These are phyloP conservation scores for Tetanocera ferruginea DNA, from an alignment of 2,888 invertebrate species.

Conservation along the genomic window DNA sequence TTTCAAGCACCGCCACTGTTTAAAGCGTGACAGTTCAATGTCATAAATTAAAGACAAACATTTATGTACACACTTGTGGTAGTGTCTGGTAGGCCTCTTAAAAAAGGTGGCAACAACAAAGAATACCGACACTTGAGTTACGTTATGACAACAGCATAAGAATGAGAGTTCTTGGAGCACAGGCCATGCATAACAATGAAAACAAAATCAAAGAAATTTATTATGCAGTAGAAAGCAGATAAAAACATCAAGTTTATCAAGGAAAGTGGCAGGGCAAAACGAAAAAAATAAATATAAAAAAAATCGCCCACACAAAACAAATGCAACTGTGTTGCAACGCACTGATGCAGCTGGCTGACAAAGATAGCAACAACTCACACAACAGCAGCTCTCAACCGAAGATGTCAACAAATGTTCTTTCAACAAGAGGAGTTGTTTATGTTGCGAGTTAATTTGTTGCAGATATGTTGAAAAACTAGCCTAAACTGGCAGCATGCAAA, in stretches of 20 bases:
- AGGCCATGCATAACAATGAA: too few species aligned
- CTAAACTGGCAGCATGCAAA: neutral
- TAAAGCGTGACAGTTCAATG: neutral
- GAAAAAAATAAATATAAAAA: neutral
- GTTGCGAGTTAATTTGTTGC: constrained; percentile 20
- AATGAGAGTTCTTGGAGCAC: too few species aligned
- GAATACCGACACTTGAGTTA: neutral
- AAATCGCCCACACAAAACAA: neutral
- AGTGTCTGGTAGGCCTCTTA: too few species aligned
- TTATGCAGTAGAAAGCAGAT: too few species aligned
- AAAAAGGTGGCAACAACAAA: neutral
- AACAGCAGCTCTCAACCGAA: neutral
- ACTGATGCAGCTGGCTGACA: neutral
- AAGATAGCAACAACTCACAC: neutral
- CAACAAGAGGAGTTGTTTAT: constrained; percentile 14
- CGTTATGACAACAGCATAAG: neutral
- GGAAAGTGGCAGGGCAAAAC: neutral
- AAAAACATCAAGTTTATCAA: too few species aligned
- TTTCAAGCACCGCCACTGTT: neutral
- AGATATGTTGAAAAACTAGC: constrained; percentile 2
- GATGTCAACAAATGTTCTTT: neutral
- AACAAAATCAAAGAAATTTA: too few species aligned
- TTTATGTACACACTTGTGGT: neutral
- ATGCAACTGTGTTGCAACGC: neutral
- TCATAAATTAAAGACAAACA: neutral